A percentile compares a stretch with the other conserved stretches of the same genome.
phyloP scores from a whole-genome alignment of 2,797 vertebrate genomes.

The Microhierax caerulescens region DNA sequence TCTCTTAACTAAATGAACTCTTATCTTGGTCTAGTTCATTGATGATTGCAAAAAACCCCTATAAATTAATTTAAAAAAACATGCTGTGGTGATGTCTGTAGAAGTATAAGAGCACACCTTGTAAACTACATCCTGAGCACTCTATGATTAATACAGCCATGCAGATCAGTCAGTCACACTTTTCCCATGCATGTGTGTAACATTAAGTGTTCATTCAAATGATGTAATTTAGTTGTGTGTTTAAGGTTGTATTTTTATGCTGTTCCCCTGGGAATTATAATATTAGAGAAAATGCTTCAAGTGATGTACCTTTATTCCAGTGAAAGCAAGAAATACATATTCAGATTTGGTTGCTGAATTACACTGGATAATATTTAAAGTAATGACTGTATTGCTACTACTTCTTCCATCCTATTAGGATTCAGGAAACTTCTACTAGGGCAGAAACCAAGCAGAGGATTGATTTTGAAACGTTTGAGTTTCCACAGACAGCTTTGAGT shows the following conservation, averaged over 20 bases:
- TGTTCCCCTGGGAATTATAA: not conserved
- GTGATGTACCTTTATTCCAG: not conserved
- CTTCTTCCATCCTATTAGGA: not conserved
- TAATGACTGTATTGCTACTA: not conserved
- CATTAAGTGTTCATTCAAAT: not conserved
- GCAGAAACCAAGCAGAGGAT: not conserved
- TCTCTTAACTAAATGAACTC: not conserved
- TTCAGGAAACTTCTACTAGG: not conserved
- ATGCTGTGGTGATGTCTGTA: not conserved
- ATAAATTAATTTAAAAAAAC: not conserved
- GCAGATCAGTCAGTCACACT: not conserved
- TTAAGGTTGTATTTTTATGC: not conserved
- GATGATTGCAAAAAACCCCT: accelerated
- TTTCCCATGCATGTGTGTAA: not conserved
- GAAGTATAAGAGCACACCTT: not conserved
- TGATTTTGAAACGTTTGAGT: not conserved
- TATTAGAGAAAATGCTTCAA: not conserved
- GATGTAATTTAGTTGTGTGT: accelerated
- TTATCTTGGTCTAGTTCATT: accelerated
- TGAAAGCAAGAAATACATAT: not conserved
- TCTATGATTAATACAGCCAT: accelerated
- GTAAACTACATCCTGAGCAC: accelerated
- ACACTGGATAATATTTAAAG: not conserved
- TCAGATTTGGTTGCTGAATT: not conserved
- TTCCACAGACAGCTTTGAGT: not conserved